These are phyloP conservation scores for Erpetoichthys calabaricus DNA, from an alignment of 2,797 vertebrate genomes.

Conservation along the genomic window DNA sequence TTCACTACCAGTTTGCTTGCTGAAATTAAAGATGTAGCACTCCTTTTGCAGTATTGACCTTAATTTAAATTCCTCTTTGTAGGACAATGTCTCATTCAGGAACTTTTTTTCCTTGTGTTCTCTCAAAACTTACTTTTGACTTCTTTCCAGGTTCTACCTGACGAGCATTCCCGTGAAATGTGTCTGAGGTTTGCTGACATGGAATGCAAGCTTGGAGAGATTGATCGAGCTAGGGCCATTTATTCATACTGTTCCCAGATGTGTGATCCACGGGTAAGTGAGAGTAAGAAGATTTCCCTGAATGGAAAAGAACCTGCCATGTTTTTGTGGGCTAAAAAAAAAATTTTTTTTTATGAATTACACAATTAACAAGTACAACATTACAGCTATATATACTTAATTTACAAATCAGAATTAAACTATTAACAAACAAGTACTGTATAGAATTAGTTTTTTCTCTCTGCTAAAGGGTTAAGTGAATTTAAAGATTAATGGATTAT, in stretches of 20 bases:
- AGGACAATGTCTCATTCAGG: not conserved
- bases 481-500: too few relatives aligned
- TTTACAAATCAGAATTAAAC: too few relatives aligned
- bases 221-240: slow-evolving; percentile 76
- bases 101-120: not conserved
- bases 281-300: too few relatives aligned
- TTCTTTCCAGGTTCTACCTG: slow-evolving; percentile 62
- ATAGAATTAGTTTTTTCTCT: too few relatives aligned
- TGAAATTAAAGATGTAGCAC: not conserved
- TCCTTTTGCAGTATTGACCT: not conserved
- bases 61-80: too few relatives aligned
- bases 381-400: too few relatives aligned
- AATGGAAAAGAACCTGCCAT: not conserved
- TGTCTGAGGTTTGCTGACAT: slow-evolving; percentile 86
- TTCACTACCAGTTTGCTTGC: not conserved
- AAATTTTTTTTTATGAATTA: too few relatives aligned
- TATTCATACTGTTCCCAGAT: slow-evolving; percentile 92
- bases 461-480: too few relatives aligned
- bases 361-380: too few relatives aligned
- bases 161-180: slow-evolving; percentile 80
- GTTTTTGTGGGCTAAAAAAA: not conserved
- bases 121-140: not conserved
- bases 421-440: too few relatives aligned
- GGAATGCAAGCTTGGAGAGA: slow-evolving; percentile 88
- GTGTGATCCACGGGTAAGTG: slow-evolving; percentile 78